Evolutionary conservation across 2,113 vertebrate genomes (phyloP).

Genomic region (Felis catus): DNA sequence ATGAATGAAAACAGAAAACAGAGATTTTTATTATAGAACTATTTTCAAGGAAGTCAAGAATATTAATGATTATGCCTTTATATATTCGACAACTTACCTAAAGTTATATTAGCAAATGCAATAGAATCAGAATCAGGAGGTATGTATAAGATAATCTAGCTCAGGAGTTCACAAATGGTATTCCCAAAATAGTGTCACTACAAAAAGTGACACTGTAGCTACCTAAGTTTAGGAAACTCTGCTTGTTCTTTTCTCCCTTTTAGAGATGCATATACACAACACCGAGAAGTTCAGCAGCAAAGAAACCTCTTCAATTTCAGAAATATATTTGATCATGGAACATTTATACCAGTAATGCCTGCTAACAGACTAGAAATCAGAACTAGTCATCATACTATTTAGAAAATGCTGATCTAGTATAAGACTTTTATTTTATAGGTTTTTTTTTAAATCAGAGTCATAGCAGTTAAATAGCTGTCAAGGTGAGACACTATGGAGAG

Average conservation of each 20-base stretch:
- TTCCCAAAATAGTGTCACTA: background rate
- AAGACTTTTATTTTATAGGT: background rate
- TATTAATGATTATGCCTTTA: background rate
- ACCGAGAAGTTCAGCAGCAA: background rate
- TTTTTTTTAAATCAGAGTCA: background rate
- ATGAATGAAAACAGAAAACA: constrained; percentile 17
- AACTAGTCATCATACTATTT: background rate
- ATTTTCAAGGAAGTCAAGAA: background rate
- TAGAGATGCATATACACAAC: background rate
- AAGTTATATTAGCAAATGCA: background rate
- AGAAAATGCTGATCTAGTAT: background rate
- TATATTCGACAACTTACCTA: background rate
- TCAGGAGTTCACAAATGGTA: background rate
- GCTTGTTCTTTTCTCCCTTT: background rate
- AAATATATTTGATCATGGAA: background rate
- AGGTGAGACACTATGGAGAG: background rate
- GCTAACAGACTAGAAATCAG: background rate
- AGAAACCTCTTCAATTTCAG: background rate
- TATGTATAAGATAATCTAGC: background rate
- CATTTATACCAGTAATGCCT: background rate
- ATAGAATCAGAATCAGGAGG: background rate
- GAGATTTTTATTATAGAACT: background rate
- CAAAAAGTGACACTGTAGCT: background rate
- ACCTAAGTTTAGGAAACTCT: background rate
- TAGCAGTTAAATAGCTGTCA: background rate